These are phyloP conservation scores for Nettapus auritus DNA, from an alignment of 2,113 vertebrate species.

Conservation along the genomic window DNA sequence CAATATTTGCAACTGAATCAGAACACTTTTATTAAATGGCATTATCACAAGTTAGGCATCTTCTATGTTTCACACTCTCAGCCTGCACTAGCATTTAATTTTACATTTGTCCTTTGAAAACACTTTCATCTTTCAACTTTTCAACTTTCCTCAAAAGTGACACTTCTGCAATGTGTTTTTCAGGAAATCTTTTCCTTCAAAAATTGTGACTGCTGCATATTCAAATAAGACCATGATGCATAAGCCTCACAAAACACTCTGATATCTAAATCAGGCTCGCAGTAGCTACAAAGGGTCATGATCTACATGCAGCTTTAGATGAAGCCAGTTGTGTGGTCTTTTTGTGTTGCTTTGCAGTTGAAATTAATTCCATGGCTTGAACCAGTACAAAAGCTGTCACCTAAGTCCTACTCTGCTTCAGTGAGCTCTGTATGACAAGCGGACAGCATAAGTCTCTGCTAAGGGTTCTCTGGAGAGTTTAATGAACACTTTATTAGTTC, in stretches of 20 bases:
- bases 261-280: neutral
- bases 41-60: neutral
- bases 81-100: neutral
- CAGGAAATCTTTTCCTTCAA: neutral
- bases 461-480: neutral
- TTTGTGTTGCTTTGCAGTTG: neutral
- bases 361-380: neutral
- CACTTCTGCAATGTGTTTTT: neutral
- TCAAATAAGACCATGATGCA: neutral
- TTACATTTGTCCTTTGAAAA: neutral
- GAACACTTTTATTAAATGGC: neutral
- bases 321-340: neutral
- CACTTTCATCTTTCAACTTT: too few species aligned
- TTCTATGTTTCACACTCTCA: neutral
- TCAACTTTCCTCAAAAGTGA: neutral
- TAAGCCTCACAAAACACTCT: neutral
- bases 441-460: neutral
- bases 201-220: neutral
- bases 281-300: neutral
- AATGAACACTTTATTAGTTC: neutral
- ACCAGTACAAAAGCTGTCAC: neutral
- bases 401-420: neutral
- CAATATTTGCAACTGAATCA: neutral
- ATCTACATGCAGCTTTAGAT: rapidly evolving
- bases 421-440: rapidly evolving